phyloP scores from a whole-genome alignment of 2,888 invertebrate genomes.

The Serrognathus titanus region DNA sequence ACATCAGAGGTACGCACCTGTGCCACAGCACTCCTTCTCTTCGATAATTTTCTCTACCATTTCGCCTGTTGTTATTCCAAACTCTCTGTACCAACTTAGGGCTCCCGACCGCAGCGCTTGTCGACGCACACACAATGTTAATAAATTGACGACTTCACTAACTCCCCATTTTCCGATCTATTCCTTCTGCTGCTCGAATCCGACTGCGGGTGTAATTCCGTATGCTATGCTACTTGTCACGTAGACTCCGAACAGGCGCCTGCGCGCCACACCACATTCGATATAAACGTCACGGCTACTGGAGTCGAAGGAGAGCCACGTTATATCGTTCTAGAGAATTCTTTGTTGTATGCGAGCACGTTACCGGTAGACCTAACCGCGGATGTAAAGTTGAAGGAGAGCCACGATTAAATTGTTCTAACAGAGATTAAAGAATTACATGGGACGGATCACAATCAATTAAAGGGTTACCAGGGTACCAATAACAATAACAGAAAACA shows the following conservation, averaged over 20 bases:
- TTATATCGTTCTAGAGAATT: too few species aligned
- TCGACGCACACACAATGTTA: background rate
- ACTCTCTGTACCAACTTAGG: too few species aligned
- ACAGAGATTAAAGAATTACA: too few species aligned
- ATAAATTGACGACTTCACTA: slow-evolving; percentile 30
- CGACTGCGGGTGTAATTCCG: slow-evolving; percentile 37
- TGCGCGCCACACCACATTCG: slow-evolving; percentile 9
- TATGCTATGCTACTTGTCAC: slow-evolving; percentile 28
- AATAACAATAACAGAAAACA: too few species aligned
- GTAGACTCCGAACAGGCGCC: slow-evolving; percentile 25
- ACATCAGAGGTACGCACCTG: slow-evolving; percentile 39
- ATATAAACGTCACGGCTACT: too few species aligned
- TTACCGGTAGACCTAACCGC: too few species aligned
- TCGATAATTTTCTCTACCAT: slow-evolving; percentile 69
- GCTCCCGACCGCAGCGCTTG: background rate
- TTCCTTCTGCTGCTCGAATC: slow-evolving; percentile 46
- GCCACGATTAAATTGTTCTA: too few species aligned
- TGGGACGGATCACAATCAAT: too few species aligned
- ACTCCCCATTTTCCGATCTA: slow-evolving; percentile 42
- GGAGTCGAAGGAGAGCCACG: too few species aligned
- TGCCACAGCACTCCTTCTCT: slow-evolving; percentile 56
- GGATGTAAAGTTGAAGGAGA: too few species aligned
- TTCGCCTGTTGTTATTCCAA: slow-evolving; percentile 24
- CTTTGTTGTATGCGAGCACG: too few species aligned
- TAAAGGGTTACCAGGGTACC: too few species aligned